Evolutionary conservation across 1,140 invertebrate species (phyloP).

Genomic region (Tetramorium parvispinum): DNA sequence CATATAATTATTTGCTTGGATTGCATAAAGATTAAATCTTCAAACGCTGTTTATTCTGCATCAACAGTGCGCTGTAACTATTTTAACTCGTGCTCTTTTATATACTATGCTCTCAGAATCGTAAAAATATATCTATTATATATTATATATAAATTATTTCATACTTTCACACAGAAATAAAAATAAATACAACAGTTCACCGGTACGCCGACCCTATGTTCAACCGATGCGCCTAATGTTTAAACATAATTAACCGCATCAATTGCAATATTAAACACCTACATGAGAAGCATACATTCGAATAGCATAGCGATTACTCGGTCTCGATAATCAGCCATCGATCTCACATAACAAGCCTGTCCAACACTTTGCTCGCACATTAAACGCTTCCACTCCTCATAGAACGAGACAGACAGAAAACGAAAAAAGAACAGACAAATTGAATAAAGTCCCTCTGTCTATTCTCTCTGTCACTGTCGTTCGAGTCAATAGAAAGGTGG

Average conservation of each 20-base stretch:
- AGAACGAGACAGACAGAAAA: no score
- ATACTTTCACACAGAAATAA: neutral
- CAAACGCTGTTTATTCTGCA: neutral
- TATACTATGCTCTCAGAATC: neutral
- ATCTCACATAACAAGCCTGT: neutral
- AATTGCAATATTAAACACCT: slow-evolving; percentile 20
- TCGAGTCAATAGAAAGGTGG: no score
- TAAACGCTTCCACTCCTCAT: no score
- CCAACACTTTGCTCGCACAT: no score
- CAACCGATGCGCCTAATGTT: no score
- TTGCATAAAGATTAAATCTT: neutral
- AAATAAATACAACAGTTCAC: neutral
- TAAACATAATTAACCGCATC: slow-evolving; percentile 6
- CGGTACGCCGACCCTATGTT: neutral
- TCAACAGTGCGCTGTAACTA: neutral
- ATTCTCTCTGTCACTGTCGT: no score
- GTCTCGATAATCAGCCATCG: neutral
- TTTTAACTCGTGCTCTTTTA: neutral
- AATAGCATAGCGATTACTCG: neutral
- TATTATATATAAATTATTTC: neutral
- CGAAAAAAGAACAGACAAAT: no score
- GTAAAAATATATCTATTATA: neutral
- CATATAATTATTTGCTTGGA: neutral
- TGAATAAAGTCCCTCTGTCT: no score
- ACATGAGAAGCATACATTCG: neutral